Percentiles rank a stretch among this genome's conserved stretches.
Conservation (phyloP, 1,140 invertebrate species). For the Colletes gigas region DNA sequence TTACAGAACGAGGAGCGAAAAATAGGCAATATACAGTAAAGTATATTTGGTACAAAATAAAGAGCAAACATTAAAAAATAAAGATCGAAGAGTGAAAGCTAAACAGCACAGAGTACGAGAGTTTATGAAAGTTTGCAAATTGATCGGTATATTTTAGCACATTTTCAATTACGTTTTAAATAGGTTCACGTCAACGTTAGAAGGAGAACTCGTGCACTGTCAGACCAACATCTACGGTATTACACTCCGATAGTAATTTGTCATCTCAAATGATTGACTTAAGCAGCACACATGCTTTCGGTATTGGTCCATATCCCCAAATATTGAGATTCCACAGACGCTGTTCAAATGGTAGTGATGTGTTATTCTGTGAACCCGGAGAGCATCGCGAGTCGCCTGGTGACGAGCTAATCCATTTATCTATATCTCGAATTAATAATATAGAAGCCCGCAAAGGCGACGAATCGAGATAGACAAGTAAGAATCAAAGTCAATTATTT, state of each 20-base stretch:
- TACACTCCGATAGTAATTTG: too few relatives aligned
- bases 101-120: not conserved
- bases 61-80: too few relatives aligned
- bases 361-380: not conserved
- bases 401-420: not conserved
- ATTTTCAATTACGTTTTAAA: too few relatives aligned
- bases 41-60: too few relatives aligned
- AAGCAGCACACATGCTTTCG: not conserved
- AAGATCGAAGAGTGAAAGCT: not conserved
- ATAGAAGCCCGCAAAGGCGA: not conserved
- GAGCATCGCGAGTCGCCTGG: not conserved
- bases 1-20: too few relatives aligned
- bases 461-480: not conserved
- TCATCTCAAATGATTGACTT: not conserved
- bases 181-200: too few relatives aligned
- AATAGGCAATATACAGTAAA: too few relatives aligned
- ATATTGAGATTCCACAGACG: not conserved
- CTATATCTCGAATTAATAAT: not conserved
- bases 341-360: not conserved
- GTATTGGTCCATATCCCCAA: not conserved
- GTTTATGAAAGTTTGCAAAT: too few relatives aligned
- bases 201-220: too few relatives aligned
- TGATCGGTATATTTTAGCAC: too few relatives aligned
- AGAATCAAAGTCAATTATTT: not conserved
- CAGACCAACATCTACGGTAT: too few relatives aligned